Evolutionary conservation across 2,113 vertebrate genomes (phyloP).

Genomic region (Oreamnos americanus): DNA sequence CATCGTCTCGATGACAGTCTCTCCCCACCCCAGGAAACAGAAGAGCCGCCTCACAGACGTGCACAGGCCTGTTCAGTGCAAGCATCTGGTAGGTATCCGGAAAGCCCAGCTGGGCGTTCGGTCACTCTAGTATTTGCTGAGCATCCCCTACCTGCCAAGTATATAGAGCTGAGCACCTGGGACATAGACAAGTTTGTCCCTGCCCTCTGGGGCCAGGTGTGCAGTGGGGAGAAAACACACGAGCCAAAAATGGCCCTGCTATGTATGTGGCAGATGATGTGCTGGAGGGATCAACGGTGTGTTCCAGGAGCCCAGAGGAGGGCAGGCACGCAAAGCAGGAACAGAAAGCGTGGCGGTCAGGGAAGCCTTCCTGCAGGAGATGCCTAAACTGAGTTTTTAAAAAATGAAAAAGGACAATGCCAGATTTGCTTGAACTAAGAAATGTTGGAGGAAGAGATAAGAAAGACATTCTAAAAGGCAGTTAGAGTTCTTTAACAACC

Average conservation of each 20-base stretch:
- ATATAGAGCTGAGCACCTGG: not conserved
- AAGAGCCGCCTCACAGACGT: not conserved
- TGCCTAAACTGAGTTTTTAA: not conserved
- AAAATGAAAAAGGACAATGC: not conserved
- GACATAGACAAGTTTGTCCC: not conserved
- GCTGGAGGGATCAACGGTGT: fast-evolving
- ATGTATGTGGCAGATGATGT: not conserved
- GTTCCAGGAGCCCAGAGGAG: too few species aligned
- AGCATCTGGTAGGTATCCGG: fast-evolving
- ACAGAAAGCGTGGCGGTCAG: not conserved
- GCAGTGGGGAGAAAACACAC: not conserved
- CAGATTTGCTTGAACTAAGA: not conserved
- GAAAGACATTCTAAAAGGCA: not conserved
- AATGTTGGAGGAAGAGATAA: not conserved
- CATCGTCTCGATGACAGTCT: not conserved
- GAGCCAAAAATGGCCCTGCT: not conserved
- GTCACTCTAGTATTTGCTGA: not conserved
- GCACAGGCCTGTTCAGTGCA: not conserved
- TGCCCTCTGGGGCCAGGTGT: not conserved
- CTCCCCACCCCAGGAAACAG: not conserved
- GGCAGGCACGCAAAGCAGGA: not conserved
- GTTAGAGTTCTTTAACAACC: not conserved
- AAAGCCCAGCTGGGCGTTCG: not conserved
- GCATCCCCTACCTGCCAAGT: too few species aligned
- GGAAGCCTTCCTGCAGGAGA: not conserved